Conservation (phyloP, 37 sponge, comb jelly and placozoan species). For the Chondrilla cf. caribensis region DNA sequence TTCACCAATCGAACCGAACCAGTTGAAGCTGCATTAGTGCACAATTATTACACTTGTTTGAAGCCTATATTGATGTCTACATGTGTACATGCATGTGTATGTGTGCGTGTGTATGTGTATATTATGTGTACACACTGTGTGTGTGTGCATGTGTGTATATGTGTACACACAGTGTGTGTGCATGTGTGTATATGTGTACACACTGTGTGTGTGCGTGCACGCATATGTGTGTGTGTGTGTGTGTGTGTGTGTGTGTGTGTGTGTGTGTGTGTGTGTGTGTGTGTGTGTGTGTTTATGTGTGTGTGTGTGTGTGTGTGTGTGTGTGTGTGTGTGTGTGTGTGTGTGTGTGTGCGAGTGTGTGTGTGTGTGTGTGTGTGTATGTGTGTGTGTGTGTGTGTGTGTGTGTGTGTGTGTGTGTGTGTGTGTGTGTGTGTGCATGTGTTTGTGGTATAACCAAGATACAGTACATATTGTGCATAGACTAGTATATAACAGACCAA, state of each 20-base stretch:
- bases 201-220: not conserved
- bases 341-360: not conserved
- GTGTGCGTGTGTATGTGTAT: not conserved
- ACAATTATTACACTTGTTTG: no score
- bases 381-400: constrained; percentile 6
- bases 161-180: constrained; percentile 18
- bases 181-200: not conserved
- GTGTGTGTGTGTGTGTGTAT: not conserved
- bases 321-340: constrained; percentile 1
- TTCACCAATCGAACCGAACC: no score
- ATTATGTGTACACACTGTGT: not conserved
- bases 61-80: no score
- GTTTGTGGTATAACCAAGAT: not conserved
- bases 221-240: constrained; percentile 21
- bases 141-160: constrained; percentile 14
- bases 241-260: constrained; percentile 25
- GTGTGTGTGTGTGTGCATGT: not conserved
- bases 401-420: not conserved
- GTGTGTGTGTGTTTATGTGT: constrained; percentile 18
- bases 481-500: no score
- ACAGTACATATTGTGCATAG: not conserved
- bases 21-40: no score
- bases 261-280: constrained; percentile 8
- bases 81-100: not conserved
- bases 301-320: constrained; percentile 26